Base-by-base conservation (phyloP, 2,113 vertebrate genomes). In the Furnarius figulus region DNA sequence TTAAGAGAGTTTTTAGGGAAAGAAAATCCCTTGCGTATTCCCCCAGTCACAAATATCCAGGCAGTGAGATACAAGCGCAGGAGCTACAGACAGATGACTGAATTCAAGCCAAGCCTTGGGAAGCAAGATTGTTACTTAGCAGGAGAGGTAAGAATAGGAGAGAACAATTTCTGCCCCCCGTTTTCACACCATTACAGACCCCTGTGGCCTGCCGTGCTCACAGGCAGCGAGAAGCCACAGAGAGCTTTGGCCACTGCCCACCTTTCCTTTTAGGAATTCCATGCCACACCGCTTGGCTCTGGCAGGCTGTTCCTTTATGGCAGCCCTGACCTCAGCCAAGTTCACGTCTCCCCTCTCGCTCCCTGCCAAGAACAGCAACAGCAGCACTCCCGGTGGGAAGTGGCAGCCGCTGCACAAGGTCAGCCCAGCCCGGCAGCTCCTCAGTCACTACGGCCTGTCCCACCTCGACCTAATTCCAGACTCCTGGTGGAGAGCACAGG, bases 191-290 rank as follows among this genome's bases (percentile, higher is more conserved):
- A 2, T 9, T 19, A 33, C 6, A 59, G 22, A 79, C 37, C 31
- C 12, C 46, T 18, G 44, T 1, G 1, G 5, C 12, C 12, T 2
- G 2, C 1, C 8, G 5, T 0, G 0, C 40, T 50, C 59, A 42
- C 19, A 8, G 44, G 55, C 35, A 65, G 46, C 5, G 0, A 65
- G 31, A 71, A 68, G 27, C 55, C 8, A 3, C 72, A 20, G 27
- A 47, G 70, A 77, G 76, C 42, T 82, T 55, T 47, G 49, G 52
- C 28, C 30, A 5, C n/a, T 68, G 47, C 39, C 74, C 22, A 16
- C 6, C 8, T 30, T 62, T 80, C n/a, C 18, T 58, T 73, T 71
- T 8, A 50, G 35, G 39, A 46, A 63, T 53, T 70, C 59, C 24
- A n/a, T 2, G 53, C 30, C 5, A 8, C 52, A 4, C 30, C 0